Conservation (phyloP, 2,113 vertebrate genomes). For the Xiphias gladius region DNA sequence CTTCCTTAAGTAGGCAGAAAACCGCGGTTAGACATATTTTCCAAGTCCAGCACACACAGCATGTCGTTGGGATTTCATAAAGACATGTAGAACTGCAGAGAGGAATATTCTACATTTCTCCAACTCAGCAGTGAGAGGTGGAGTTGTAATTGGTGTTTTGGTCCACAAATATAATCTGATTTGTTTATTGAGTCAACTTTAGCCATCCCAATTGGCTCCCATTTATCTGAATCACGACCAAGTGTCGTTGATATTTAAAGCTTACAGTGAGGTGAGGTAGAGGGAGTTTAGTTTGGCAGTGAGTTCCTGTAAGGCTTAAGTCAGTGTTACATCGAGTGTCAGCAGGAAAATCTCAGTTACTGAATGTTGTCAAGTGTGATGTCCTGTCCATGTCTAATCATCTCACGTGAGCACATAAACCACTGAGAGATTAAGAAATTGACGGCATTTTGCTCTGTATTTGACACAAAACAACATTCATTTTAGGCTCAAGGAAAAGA, state of each 20-base stretch:
- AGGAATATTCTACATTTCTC: neutral
- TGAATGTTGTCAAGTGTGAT: neutral
- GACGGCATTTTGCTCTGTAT: neutral
- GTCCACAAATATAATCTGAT: neutral
- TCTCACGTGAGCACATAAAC: neutral
- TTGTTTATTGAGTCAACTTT: neutral
- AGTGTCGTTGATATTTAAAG: neutral
- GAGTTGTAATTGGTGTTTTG: neutral
- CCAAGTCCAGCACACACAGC: neutral
- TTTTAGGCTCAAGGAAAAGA: neutral
- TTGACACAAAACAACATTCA: neutral
- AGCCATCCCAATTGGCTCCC: neutral
- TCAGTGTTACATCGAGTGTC: neutral
- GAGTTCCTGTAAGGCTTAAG: neutral
- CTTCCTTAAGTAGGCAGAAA: constrained; percentile 32
- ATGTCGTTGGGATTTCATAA: neutral
- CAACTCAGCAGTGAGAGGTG: neutral
- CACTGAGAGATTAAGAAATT: neutral
- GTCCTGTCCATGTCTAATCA: neutral
- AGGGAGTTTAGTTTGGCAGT: neutral
- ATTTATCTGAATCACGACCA: neutral
- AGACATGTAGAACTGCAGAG: neutral
- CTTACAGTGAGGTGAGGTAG: neutral
- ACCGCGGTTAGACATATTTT: constrained; percentile 12
- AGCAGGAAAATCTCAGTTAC: neutral